A percentile compares a stretch with the other conserved stretches of the same genome.
These are phyloP conservation scores for Paragorgia papillata DNA, from an alignment of 92 coral and sea anemone genomes.

Conservation along the genomic window DNA sequence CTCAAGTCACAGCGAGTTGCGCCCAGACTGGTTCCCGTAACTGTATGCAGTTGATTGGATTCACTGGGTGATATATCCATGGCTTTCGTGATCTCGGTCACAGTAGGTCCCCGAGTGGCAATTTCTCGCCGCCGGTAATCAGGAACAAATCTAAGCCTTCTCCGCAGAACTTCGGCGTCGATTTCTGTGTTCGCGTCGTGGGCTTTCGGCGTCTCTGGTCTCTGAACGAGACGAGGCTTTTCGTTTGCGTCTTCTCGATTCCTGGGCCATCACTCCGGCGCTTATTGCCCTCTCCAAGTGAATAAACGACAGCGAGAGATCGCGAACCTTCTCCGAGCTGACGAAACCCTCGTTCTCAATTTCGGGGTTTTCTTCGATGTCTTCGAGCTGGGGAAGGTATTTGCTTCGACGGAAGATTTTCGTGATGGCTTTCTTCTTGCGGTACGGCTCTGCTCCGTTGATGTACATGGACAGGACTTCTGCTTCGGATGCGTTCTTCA, in stretches of 20 bases:
- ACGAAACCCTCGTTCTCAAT: background rate
- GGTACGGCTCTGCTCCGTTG: slow-evolving; percentile 43
- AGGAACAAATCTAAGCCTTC: background rate
- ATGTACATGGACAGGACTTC: slow-evolving; percentile 36
- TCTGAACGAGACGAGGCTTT: background rate
- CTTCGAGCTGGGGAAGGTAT: slow-evolving; percentile 27
- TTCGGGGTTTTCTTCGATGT: slow-evolving; percentile 36
- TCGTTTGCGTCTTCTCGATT: slow-evolving; percentile 17
- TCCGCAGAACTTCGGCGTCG: background rate
- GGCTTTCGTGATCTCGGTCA: too few species aligned
- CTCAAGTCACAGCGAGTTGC: too few species aligned
- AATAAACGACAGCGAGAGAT: slow-evolving; percentile 14
- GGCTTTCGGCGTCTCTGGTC: background rate
- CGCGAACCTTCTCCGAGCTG: background rate
- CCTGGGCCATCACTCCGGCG: slow-evolving; percentile 42
- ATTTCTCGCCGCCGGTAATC: too few species aligned
- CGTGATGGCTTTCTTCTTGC: slow-evolving; percentile 46
- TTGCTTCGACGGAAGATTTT: slow-evolving; percentile 45
- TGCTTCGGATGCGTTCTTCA: slow-evolving; percentile 34
- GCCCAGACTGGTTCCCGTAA: too few species aligned
- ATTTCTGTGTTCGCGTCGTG: slow-evolving; percentile 16
- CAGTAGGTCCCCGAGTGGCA: too few species aligned
- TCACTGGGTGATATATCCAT: too few species aligned
- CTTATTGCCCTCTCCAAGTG: slow-evolving; percentile 37
- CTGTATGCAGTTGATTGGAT: too few species aligned